Evolutionary conservation across 2,888 invertebrate species (phyloP).

Genomic region (Mesorhabditis spiculigera): DNA sequence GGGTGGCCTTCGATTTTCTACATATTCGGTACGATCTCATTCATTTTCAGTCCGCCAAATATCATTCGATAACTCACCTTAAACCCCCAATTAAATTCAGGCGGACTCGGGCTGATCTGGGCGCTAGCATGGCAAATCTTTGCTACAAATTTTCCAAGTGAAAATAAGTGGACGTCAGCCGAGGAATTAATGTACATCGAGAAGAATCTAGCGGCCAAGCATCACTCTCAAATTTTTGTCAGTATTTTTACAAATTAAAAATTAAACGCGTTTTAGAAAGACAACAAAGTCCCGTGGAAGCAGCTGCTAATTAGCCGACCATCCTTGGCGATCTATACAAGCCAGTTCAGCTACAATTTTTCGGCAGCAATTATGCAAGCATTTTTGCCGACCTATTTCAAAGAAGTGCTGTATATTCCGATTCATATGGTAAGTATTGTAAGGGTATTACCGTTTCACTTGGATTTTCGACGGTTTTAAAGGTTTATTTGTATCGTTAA

Average conservation of each 20-base stretch:
- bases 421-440: slow-evolving; percentile 2
- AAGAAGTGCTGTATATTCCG: neutral
- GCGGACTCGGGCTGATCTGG: neutral
- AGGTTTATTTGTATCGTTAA: neutral
- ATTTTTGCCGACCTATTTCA: neutral
- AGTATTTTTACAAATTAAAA: neutral
- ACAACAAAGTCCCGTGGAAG: neutral
- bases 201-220: neutral
- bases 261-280: neutral
- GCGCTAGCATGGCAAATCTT: neutral
- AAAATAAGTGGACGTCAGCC: neutral
- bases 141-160: neutral
- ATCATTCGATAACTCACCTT: neutral
- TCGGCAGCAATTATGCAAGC: slow-evolving; percentile 2
- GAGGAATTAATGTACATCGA: neutral
- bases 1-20: slow-evolving; percentile 51
- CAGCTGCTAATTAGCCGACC: neutral
- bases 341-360: slow-evolving; percentile 3
- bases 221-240: neutral
- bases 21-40: slow-evolving; percentile 22
- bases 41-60: neutral
- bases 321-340: neutral
- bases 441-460: no score
- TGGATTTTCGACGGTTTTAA: no score
- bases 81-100: neutral